Evolutionary conservation across 2,888 invertebrate species (phyloP).

Genomic region (Agrypnus murinus): DNA sequence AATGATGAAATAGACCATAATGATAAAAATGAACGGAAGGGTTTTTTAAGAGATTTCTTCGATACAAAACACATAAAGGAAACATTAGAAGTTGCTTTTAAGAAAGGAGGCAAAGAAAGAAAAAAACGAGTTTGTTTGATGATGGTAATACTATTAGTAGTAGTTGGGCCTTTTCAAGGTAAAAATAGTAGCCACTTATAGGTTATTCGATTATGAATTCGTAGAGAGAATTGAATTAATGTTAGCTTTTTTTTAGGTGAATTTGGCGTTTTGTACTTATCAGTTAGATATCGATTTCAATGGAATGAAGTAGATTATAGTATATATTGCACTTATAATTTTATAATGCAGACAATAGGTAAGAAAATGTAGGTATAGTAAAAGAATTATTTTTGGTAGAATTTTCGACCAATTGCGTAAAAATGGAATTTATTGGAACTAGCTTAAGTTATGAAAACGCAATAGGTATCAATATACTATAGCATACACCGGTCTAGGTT

Average conservation of each 20-base stretch:
- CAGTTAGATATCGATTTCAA: constrained; percentile 74
- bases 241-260: constrained; percentile 76
- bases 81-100: constrained; percentile 81
- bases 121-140: constrained; percentile 81
- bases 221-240: no score
- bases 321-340: constrained; percentile 63
- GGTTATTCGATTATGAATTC: no score
- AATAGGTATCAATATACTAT: no score
- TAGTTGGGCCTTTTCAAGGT: constrained; percentile 85
- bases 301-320: constrained; percentile 77
- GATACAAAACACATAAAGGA: neutral
- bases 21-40: neutral
- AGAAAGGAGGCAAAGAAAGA: constrained; percentile 80
- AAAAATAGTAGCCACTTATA: no score
- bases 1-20: constrained; percentile 72
- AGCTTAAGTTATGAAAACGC: no score
- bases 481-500: no score
- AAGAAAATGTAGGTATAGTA: no score
- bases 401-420: no score
- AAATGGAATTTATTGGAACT: no score
- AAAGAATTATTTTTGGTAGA: no score
- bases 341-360: constrained; percentile 1
- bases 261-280: constrained; percentile 74
- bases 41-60: neutral
- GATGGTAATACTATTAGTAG: constrained; percentile 84